These are phyloP conservation scores for Anthophora plumipes DNA, from an alignment of 2,888 invertebrate genomes.

Conservation along the genomic window DNA sequence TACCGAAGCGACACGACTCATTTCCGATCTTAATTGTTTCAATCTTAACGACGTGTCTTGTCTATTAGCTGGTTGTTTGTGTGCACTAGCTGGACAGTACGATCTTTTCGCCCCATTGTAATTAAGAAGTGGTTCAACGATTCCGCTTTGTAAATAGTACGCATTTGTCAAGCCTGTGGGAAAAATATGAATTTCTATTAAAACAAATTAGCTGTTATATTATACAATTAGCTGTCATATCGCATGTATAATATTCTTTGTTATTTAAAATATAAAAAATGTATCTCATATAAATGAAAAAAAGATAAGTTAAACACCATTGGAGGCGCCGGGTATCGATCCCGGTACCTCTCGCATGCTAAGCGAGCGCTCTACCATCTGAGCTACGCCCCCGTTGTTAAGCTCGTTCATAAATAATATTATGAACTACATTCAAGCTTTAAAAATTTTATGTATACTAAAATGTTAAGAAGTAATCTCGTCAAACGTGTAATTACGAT, in stretches of 20 bases:
- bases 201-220: not conserved
- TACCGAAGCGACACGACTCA: slow-evolving; percentile 85
- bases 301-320: not conserved
- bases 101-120: slow-evolving; percentile 77
- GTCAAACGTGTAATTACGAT: not conserved
- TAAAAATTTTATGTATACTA: not conserved
- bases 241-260: not conserved
- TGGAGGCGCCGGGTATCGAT: slow-evolving; percentile 83
- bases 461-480: not conserved
- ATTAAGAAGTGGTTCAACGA: slow-evolving; percentile 63
- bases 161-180: slow-evolving; percentile 49
- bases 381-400: slow-evolving; percentile 81
- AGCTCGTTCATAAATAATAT: no score
- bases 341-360: slow-evolving; percentile 84
- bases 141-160: slow-evolving; percentile 30
- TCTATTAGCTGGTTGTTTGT: slow-evolving; percentile 83
- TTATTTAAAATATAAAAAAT: not conserved
- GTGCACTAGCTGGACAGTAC: slow-evolving; percentile 70
- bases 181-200: slow-evolving; percentile 1
- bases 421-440: not conserved
- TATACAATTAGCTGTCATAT: no score
- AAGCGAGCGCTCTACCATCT: slow-evolving; percentile 84
- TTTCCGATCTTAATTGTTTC: slow-evolving; percentile 84
- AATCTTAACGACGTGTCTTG: slow-evolving; percentile 84
- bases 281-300: not conserved